Evolutionary conservation across 2,113 vertebrate genomes (phyloP).

Genomic region (Phalacrocorax pelagicus): DNA sequence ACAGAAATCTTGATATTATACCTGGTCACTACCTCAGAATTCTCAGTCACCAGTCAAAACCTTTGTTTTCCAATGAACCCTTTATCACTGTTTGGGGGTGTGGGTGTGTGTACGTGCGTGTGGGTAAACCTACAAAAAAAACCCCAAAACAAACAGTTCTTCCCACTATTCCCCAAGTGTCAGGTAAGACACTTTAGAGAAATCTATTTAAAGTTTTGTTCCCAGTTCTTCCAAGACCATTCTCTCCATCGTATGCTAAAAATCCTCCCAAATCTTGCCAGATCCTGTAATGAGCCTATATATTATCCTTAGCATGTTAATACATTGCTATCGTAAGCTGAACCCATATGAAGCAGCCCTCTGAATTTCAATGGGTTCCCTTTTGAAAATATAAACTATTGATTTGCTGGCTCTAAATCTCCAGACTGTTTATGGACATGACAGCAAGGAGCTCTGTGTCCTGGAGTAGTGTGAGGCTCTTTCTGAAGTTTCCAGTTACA

Average conservation of each 20-base stretch:
- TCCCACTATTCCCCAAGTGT: background rate
- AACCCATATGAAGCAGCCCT: background rate
- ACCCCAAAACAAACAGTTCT: background rate
- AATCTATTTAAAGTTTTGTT: background rate
- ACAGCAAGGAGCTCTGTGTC: background rate
- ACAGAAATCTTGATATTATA: background rate
- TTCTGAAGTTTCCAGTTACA: background rate
- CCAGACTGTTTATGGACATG: background rate
- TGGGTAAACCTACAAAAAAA: background rate
- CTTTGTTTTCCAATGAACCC: background rate
- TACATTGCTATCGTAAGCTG: background rate
- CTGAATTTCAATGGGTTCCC: background rate
- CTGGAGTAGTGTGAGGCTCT: background rate
- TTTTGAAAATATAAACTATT: background rate
- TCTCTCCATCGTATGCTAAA: background rate
- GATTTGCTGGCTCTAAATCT: background rate
- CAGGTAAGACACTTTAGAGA: background rate
- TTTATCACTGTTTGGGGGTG: background rate
- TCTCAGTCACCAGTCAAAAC: background rate
- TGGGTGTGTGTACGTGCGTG: too few relatives aligned
- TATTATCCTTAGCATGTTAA: background rate
- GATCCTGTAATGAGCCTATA: background rate
- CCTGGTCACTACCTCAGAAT: background rate
- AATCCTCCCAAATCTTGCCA: background rate
- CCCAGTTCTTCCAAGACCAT: background rate